Evolutionary conservation across 2,113 vertebrate genomes (phyloP).

Genomic region (Megalops atlanticus): DNA sequence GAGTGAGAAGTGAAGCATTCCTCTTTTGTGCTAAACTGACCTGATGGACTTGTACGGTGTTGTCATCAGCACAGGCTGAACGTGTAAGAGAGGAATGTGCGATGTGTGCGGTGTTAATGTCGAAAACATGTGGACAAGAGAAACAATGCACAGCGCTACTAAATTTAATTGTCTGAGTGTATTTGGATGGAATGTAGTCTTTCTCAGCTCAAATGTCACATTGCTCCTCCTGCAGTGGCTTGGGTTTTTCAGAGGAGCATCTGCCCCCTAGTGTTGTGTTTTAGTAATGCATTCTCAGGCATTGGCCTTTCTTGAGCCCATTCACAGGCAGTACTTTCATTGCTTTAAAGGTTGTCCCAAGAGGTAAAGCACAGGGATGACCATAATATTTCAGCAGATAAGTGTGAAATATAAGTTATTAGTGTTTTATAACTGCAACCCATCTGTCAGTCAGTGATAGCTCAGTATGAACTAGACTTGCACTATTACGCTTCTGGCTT

Average conservation of each 20-base stretch:
- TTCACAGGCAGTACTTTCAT: not conserved
- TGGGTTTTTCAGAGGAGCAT: not conserved
- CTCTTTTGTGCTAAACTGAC: not conserved
- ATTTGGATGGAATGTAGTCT: not conserved
- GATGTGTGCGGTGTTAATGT: not conserved
- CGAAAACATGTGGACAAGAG: not conserved
- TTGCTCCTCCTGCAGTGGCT: not conserved
- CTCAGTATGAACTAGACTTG: too few relatives aligned
- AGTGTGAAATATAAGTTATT: too few relatives aligned
- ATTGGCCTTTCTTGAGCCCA: not conserved
- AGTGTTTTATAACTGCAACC: not conserved
- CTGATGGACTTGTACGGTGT: not conserved
- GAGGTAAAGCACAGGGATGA: not conserved
- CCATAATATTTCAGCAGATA: not conserved
- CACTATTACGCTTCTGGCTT: too few relatives aligned
- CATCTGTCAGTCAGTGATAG: too few relatives aligned
- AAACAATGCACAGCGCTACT: not conserved
- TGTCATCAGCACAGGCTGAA: not conserved
- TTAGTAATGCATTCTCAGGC: not conserved
- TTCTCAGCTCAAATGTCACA: not conserved
- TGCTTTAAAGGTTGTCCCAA: not conserved
- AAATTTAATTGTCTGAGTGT: not conserved
- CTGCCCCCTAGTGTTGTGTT: constrained; percentile 1
- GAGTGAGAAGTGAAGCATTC: too few relatives aligned
- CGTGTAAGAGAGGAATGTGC: too few relatives aligned